Conservation (phyloP, 2,797 vertebrate species). For the Strix occidentalis region DNA sequence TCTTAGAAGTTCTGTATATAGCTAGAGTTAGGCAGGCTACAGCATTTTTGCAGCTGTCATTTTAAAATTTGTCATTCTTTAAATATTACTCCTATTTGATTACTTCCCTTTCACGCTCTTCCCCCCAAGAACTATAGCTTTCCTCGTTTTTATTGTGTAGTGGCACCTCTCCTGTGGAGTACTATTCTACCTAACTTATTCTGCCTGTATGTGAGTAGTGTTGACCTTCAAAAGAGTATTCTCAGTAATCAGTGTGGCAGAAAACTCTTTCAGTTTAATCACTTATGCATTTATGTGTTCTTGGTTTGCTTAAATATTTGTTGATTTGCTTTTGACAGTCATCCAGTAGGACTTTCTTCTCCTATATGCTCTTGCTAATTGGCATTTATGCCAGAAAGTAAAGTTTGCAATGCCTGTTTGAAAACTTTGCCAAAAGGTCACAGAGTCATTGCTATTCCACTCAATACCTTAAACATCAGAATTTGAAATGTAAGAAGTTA, state of each 20-base stretch:
- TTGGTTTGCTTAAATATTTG: background rate
- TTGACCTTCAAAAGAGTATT: background rate
- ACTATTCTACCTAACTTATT: background rate
- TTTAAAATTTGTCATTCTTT: background rate
- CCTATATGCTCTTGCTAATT: background rate
- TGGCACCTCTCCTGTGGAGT: background rate
- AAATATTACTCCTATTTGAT: background rate
- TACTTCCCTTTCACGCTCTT: background rate
- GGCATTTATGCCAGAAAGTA: background rate
- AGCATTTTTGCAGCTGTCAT: background rate
- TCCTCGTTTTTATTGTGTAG: background rate
- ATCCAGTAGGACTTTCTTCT: background rate
- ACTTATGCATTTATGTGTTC: background rate
- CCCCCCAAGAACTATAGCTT: background rate
- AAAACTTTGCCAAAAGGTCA: conserved; percentile 23
- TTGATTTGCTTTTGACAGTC: background rate
- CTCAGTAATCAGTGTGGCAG: background rate
- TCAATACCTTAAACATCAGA: background rate
- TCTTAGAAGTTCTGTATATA: background rate
- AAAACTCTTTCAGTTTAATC: background rate
- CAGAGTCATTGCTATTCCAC: background rate
- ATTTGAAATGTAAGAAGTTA: background rate
- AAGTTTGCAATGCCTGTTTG: background rate
- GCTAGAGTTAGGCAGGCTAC: background rate
- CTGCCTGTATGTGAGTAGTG: background rate